A percentile compares a stretch with the other conserved stretches of the same genome.
Conservation (phyloP, 2,888 invertebrate species). For the Pristionchus mayeri region DNA sequence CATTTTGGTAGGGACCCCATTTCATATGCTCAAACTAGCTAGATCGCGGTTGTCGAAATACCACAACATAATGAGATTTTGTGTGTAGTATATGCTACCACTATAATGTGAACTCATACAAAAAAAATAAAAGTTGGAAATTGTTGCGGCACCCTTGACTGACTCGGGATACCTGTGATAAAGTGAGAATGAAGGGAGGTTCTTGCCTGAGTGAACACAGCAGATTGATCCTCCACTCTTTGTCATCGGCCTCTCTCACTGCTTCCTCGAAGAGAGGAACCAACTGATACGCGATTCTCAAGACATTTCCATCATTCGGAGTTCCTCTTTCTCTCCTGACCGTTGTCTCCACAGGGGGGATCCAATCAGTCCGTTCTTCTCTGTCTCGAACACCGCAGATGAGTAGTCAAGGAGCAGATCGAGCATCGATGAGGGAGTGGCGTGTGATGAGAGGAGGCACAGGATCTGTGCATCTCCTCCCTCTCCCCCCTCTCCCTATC, state of each 20-base stretch:
- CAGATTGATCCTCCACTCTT: constrained; percentile 36
- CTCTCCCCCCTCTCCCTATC: too few species aligned
- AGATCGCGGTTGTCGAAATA: too few species aligned
- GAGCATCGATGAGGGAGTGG: constrained; percentile 7
- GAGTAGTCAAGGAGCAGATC: constrained; percentile 41
- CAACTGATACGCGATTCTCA: constrained; percentile 39
- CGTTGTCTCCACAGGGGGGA: constrained; percentile 43
- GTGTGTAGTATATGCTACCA: too few species aligned
- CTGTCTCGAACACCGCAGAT: neutral
- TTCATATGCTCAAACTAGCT: too few species aligned
- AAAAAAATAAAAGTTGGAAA: too few species aligned
- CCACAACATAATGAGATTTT: too few species aligned
- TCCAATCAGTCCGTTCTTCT: constrained; percentile 10
- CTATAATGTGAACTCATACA: too few species aligned
- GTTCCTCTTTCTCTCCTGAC: neutral
- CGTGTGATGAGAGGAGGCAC: neutral
- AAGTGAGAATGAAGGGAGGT: too few species aligned
- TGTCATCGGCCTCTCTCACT: neutral
- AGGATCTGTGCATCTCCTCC: neutral
- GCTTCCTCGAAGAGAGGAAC: constrained; percentile 31
- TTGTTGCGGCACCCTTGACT: too few species aligned
- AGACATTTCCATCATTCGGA: neutral
- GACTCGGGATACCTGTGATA: too few species aligned
- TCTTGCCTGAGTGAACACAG: constrained; percentile 34
- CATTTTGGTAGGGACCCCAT: too few species aligned